phyloP scores from a whole-genome alignment of 2,113 vertebrate genomes.

The Xyrauchen texanus region DNA sequence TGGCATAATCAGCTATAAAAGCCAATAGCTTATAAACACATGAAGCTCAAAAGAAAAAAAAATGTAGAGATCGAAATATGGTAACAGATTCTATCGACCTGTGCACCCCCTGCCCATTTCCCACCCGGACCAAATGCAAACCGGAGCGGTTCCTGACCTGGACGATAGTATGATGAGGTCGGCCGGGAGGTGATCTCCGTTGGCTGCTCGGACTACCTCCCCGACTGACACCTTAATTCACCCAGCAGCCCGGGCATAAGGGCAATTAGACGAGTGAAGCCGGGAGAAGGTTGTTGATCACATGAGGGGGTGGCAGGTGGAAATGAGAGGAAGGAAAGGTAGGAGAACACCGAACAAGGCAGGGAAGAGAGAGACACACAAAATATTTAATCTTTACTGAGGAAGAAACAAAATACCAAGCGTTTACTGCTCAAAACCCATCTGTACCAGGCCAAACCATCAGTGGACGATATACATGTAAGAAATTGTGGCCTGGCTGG shows the following conservation, averaged over 20 bases:
- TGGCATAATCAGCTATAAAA: not conserved
- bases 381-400: conserved; percentile 78
- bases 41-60: conserved; percentile 10
- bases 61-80: not conserved
- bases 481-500: not conserved
- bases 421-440: conserved; percentile 82
- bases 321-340: conserved; percentile 27
- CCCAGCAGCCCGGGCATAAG: conserved; percentile 79
- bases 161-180: conserved; percentile 99
- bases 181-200: conserved; percentile 97
- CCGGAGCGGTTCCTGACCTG: conserved; percentile 87
- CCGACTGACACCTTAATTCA: conserved; percentile 92
- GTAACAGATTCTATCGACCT: conserved; percentile 35
- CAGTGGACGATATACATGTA: not conserved
- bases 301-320: conserved; percentile 39
- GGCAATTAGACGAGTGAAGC: conserved; percentile 53
- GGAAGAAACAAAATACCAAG: conserved; percentile 75
- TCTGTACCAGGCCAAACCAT: conserved; percentile 72
- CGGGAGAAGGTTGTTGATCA: conserved; percentile 71
- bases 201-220: conserved; percentile 97
- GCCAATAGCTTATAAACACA: not conserved
- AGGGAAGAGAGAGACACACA: conserved; percentile 71
- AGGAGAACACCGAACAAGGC: conserved; percentile 32
- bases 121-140: conserved; percentile 67
- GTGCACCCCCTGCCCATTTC: conserved; percentile 60